phyloP scores from a whole-genome alignment of 2,797 vertebrate species.

The Hydrophis major region DNA sequence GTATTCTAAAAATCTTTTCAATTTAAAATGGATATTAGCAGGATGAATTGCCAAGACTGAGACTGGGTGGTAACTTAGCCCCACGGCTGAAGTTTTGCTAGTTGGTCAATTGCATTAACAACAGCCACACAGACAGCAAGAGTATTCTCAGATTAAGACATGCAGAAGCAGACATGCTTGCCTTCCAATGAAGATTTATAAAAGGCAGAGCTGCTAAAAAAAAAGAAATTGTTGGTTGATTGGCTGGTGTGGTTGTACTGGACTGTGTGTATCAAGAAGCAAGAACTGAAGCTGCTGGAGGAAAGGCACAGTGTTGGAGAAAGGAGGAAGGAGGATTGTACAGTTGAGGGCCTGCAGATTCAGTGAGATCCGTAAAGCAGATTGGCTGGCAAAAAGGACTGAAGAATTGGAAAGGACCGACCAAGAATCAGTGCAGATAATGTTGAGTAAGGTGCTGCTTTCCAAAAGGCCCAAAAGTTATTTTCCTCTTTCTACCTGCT shows the following conservation, averaged over 20 bases:
- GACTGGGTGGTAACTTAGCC: neutral
- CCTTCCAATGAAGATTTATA: neutral
- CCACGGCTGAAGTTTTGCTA: neutral
- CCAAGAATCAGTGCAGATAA: neutral
- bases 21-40: neutral
- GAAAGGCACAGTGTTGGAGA: neutral
- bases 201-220: neutral
- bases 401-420: neutral
- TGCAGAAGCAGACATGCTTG: neutral
- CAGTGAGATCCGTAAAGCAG: neutral
- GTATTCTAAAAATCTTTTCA: neutral
- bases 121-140: neutral
- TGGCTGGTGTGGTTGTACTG: neutral
- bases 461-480: neutral
- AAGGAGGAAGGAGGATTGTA: neutral
- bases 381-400: neutral
- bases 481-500: neutral
- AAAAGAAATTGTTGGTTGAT: neutral
- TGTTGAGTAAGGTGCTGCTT: neutral
- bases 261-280: neutral
- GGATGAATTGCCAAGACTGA: neutral
- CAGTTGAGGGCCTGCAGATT: neutral
- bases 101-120: neutral
- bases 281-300: neutral
- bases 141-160: neutral